Conservation (phyloP, 2,113 vertebrate species). For the Charadrius vociferus region DNA sequence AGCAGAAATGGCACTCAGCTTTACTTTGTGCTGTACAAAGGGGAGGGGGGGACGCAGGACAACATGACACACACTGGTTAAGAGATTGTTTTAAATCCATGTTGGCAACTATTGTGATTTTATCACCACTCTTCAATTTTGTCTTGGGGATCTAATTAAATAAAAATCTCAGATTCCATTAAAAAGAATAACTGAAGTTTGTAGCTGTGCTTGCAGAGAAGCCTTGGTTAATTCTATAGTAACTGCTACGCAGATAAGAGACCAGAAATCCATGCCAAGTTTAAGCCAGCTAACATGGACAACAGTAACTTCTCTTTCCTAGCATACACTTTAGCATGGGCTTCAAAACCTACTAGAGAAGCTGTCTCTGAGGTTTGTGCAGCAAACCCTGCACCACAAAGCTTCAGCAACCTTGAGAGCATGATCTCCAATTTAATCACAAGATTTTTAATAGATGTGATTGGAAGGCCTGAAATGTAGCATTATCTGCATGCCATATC, state of each 20-base stretch:
- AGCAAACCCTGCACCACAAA: neutral
- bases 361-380: neutral
- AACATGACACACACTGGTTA: neutral
- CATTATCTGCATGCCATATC: neutral
- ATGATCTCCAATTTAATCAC: neutral
- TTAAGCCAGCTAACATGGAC: neutral
- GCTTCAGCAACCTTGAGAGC: neutral
- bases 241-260: neutral
- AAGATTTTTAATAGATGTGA: neutral
- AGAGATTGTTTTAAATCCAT: neutral
- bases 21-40: constrained; percentile 29
- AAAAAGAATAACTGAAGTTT: neutral
- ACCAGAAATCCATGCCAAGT: neutral
- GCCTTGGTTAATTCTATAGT: neutral
- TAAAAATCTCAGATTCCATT: neutral
- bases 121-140: neutral
- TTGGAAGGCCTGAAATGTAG: neutral
- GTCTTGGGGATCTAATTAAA: neutral
- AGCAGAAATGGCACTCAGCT: constrained; percentile 1
- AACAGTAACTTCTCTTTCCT: neutral
- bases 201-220: neutral
- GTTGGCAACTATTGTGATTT: neutral
- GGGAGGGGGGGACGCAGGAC: neutral
- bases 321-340: neutral
- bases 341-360: neutral